Evolutionary conservation across 23 tunicate species (phyloP), one percentile per base, ranked within the genome.

Genomic region (Halocynthia aurantium): DNA sequence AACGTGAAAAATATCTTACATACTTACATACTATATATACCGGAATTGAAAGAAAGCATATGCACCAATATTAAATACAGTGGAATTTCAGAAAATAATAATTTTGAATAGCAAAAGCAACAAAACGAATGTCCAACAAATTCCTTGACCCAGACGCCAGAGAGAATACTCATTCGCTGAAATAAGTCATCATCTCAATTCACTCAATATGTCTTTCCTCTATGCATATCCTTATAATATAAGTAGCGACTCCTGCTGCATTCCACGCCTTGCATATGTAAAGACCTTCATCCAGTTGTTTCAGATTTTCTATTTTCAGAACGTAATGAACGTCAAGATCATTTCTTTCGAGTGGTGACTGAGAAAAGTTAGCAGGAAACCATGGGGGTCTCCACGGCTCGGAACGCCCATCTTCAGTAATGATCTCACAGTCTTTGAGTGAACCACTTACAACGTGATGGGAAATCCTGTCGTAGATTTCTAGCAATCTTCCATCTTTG

Each of bases 181-280:
- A 31, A 31, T 31, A 31, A 31, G 1, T 31, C 4, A 31, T 31
- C 44, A 31, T 31, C 44, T 31, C 44, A 31, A 31, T 31, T 31
- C 44, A 31, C 44, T 31, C 44, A 31, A 4, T 31, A 31, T 1
- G 44, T 31, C 44, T 31, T 31, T 31, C 44, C 44, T 31, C 44
- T 31, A 31, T 31, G 44, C 44, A 31, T 31, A 31, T 31, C 44
- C 76, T 50, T 55, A 84, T 89, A 18, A 84, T 80, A 13, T 80
- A 60, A 8, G 96, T 89, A 6, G 96, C 96, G 21, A 89, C 96
- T 10, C 96, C 96, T 6, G 88, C 96, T 11, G 81, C 55, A 70
- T 83, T 89, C 96, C 96, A 89, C 9, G 96, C 96, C 76, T 89
- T 89, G 71, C 88, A 89, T n/a, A 89, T 85, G 56, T 89, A 89